Conservation (phyloP, 1,140 invertebrate genomes). For the Hylaeus volcanicus region DNA sequence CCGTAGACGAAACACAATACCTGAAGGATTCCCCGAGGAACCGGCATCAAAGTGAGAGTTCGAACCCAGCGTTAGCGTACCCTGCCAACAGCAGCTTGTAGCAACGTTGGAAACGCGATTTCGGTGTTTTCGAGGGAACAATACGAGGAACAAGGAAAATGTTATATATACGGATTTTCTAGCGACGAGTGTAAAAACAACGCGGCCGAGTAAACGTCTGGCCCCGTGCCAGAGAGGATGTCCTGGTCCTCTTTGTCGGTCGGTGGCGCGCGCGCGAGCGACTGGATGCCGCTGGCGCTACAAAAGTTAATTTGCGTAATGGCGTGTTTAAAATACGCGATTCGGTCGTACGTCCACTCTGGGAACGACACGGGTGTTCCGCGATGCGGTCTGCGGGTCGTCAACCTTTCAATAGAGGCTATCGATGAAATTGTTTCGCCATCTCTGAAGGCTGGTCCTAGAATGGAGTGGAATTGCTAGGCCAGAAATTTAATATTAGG, state of each 20-base stretch:
- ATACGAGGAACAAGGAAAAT: constrained; percentile 42
- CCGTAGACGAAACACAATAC: neutral
- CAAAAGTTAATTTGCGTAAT: constrained; percentile 66
- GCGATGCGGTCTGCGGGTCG: constrained; percentile 13
- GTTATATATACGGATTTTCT: constrained; percentile 34
- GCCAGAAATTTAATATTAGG: too few relatives aligned
- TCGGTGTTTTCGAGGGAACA: neutral
- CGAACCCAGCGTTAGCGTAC: neutral
- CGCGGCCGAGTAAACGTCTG: constrained; percentile 49
- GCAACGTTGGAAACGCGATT: constrained; percentile 7
- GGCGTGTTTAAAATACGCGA: constrained; percentile 50
- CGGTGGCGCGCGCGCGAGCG: constrained; percentile 1
- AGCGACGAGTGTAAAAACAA: constrained; percentile 56
- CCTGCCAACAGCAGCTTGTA: neutral
- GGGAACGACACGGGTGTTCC: constrained; percentile 20
- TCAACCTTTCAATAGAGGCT: neutral
- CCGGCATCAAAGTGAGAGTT: neutral
- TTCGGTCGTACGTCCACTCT: neutral
- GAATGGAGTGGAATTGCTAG: too few relatives aligned
- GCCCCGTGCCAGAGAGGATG: constrained; percentile 37
- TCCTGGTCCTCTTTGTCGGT: constrained; percentile 14
- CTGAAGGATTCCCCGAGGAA: too few relatives aligned
- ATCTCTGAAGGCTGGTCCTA: neutral
- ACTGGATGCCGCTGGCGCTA: constrained; percentile 8
- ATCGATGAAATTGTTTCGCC: neutral